A percentile compares a stretch with the other conserved stretches of the same genome.
phyloP scores from a whole-genome alignment of 2,113 vertebrate species.

The Cryptomyrus ogoouensis region DNA sequence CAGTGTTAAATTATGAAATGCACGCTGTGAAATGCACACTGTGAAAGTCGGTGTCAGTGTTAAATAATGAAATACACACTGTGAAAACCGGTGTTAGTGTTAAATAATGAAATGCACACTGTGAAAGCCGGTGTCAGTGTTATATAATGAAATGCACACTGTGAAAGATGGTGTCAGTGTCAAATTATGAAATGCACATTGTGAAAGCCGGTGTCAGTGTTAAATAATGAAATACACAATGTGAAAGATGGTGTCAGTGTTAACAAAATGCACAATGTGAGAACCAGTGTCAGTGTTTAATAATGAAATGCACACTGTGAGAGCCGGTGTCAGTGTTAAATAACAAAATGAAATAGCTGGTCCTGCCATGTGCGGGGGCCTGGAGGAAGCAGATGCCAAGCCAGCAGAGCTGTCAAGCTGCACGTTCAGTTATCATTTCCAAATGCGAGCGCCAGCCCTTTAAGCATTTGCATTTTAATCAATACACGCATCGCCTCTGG shows the following conservation, averaged over 20 bases:
- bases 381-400: neutral
- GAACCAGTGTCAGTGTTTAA: neutral
- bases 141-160: neutral
- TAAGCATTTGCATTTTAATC: conserved; percentile 13
- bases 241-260: neutral
- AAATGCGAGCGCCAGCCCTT: neutral
- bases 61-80: neutral
- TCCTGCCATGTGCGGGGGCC: neutral
- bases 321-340: neutral
- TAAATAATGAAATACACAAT: neutral
- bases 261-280: neutral
- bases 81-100: too few relatives aligned
- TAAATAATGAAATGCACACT: neutral
- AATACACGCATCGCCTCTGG: neutral
- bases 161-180: neutral
- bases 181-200: neutral
- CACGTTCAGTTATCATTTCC: neutral
- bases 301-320: neutral
- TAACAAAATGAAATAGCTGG: neutral
- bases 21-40: neutral
- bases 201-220: neutral
- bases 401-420: conserved; percentile 1
- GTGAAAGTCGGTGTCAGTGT: neutral
- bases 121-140: neutral
- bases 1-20: neutral